Evolutionary conservation across 1,140 invertebrate genomes (phyloP).

Genomic region (Phortica variegata): DNA sequence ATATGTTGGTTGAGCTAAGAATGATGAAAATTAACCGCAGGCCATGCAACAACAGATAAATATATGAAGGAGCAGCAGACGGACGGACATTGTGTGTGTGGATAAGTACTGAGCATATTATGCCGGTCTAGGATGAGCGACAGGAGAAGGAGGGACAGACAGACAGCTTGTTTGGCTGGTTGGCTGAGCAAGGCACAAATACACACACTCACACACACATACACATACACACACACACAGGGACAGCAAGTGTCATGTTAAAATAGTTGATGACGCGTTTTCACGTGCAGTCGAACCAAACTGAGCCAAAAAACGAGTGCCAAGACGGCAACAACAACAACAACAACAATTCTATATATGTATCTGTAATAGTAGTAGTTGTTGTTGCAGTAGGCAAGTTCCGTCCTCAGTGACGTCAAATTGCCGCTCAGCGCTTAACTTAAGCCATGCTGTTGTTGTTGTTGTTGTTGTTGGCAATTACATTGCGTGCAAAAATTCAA

Average conservation of each 20-base stretch:
- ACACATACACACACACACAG: too few species aligned
- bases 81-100: too few species aligned
- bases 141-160: too few species aligned
- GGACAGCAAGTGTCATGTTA: too few species aligned
- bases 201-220: too few species aligned
- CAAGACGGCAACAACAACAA: conserved; percentile 1
- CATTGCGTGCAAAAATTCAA: conserved; percentile 43
- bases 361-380: not conserved
- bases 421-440: conserved; percentile 14
- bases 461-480: conserved; percentile 18
- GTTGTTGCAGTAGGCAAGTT: not conserved
- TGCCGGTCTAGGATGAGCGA: too few species aligned
- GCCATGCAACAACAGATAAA: not conserved
- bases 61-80: too few species aligned
- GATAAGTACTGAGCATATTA: too few species aligned
- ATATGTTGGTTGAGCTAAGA: conserved; percentile 13
- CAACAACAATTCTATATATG: not conserved
- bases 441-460: too few species aligned
- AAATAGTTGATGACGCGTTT: too few species aligned
- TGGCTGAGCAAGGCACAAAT: too few species aligned
- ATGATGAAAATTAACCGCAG: conserved; percentile 9
- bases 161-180: too few species aligned
- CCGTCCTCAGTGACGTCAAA: conserved; percentile 23
- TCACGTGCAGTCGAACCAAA: not conserved
- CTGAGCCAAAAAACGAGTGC: not conserved